phyloP scores from a whole-genome alignment of 2,113 vertebrate species.

The Podarcis muralis region DNA sequence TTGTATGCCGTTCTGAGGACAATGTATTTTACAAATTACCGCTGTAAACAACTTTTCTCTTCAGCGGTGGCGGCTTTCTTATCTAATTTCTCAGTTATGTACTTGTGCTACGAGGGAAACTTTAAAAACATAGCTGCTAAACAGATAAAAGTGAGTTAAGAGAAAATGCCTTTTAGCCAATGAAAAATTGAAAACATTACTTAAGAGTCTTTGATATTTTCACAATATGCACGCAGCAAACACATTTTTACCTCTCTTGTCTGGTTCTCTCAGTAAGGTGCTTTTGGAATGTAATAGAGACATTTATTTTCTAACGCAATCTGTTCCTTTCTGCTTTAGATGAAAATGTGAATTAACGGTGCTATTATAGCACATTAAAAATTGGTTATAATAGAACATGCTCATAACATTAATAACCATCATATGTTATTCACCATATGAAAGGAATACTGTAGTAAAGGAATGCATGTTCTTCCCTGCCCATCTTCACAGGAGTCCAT shows the following conservation, averaged over 20 bases:
- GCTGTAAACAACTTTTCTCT: conserved; percentile 57
- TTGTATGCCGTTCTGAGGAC: conserved; percentile 37
- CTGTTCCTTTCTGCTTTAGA: conserved; percentile 56
- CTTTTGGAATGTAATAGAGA: conserved; percentile 64
- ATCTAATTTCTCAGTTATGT: conserved; percentile 56
- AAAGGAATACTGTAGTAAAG: conserved; percentile 23
- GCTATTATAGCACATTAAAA: conserved; percentile 49
- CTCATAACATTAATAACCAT: conserved; percentile 43
- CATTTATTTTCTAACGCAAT: conserved; percentile 72
- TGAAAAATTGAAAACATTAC: conserved; percentile 63
- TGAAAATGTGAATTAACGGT: conserved; percentile 59
- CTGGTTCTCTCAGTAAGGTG: conserved; percentile 59
- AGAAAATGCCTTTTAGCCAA: conserved; percentile 54
- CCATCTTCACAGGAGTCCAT: background rate
- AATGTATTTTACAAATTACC: conserved; percentile 30
- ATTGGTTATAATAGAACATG: conserved; percentile 55
- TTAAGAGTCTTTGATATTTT: conserved; percentile 69
- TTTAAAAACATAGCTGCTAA: conserved; percentile 51
- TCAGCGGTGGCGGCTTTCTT: conserved; percentile 38
- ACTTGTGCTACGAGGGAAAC: conserved; percentile 33
- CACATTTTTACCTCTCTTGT: conserved; percentile 67
- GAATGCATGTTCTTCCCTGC: conserved; percentile 7
- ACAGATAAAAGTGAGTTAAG: conserved; percentile 56
- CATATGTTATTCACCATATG: conserved; percentile 37
- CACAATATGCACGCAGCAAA: conserved; percentile 60